Base-by-base conservation (phyloP, 2,113 vertebrate species). In the Zosterops japonicus region DNA sequence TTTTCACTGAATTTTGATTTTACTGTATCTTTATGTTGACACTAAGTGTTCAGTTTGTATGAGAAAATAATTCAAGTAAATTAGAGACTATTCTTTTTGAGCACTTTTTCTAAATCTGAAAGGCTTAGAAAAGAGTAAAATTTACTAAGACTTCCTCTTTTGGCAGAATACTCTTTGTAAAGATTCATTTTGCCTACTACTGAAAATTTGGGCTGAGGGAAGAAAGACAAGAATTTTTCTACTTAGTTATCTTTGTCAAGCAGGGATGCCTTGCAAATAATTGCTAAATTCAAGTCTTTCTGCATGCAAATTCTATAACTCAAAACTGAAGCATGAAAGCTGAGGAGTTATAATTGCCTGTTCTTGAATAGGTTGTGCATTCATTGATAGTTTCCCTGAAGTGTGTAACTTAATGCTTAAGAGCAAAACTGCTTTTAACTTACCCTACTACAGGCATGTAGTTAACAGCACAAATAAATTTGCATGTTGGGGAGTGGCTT, bases 221-320 rank as follows among this genome's bases (percentile, higher is more conserved):
- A 90, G 50, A 74, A 82, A 74, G 24, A 57, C 25, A 2, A 41
- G 14, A 5, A 25, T 92, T 91, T 69, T 87, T 91, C 75, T 82
- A 64, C 83, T 27, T 49, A 52, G 57, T 94, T 96, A 95, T 92
- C 96, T 92, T 86, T 92, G 80, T 77, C 88, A 92, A 74, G 83
- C 90, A 96, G 95, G 64, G 64, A 67, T 57, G 14, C 68, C 33
- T 2, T 88, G 39, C 71, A 80, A 83, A 20, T 85, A 88, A 68
- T 57, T 61, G 36, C 72, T 57, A 42, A 53, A 71, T 69, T 1
- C 8, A 92, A 52, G 63, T 56, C 42, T 88, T 96, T 77, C 84
- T 24, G 18, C 55, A 42, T 94, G 90, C 55, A 89, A 86, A 92
- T 93, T 77, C 35, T 50, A 20, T 65, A 83, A 74, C 71, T 94